Evolutionary conservation across 2,888 invertebrate genomes (phyloP), one percentile per base, ranked within the genome.

Genomic region (Pristionchus fissidentatus): DNA sequence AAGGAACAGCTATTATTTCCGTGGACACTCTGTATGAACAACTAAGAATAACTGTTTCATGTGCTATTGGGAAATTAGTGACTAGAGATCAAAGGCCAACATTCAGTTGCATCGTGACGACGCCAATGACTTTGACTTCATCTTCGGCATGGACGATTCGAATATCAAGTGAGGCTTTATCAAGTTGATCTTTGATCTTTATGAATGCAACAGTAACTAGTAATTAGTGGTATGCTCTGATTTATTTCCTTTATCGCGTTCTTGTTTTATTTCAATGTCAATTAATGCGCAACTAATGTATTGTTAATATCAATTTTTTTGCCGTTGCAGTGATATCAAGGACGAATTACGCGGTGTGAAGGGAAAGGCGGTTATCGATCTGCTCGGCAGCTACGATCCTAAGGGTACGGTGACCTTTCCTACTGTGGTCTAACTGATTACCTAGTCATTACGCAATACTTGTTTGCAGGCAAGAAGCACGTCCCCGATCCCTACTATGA

Each of bases 111-210:
- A 29, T 26, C 29, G 26, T n/a, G 35, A 70, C 38, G 83, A 83
- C 73, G 83, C 70, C 26, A n/a, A 94, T 15, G 93, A 94, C 19
- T 98, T 95, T 93, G 95, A 97, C 93, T 96, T 95, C 92, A 97
- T 98, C 89, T 96, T 98, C 94, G 97, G 97, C 10, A 97, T 97
- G 97, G 98, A 98, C 93, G 94, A 96, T 84, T 95, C 95, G 22
- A 98, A 97, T 92, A 96, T 97, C 93, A 89, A 90, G 90, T 93
- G 89, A 86, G n/a, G 19, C n/a, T 13, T 15, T 5, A 15, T 38
- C 32, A 35, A 19, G 8, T 8, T 26, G n/a, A 60, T 8, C 60
- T 60, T n/a, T 15, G n/a, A 49, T 49, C 10, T 49, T 19, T 10
- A 49, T 49, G 10, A 19, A 7, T 19, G 38, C 3, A 35, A 5